Conservation (phyloP, 2,113 vertebrate species). For the Triplophysa dalaica region DNA sequence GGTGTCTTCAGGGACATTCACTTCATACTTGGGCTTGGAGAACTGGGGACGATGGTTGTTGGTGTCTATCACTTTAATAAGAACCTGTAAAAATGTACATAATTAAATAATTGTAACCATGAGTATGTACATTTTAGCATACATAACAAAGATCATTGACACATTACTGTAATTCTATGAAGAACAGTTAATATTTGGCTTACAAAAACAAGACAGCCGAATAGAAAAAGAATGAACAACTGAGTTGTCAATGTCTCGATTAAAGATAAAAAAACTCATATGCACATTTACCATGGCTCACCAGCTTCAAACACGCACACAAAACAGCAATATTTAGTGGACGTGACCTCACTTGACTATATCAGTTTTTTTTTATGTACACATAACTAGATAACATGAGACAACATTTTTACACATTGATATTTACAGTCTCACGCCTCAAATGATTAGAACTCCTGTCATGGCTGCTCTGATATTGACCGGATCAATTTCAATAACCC, state of each 20-base stretch:
- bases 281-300: neutral
- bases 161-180: neutral
- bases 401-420: no score
- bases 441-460: conserved; percentile 40
- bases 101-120: neutral
- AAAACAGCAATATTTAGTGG: no score
- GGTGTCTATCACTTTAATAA: conserved; percentile 94
- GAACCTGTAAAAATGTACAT: conserved; percentile 75
- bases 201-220: neutral
- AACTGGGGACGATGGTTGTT: conserved; percentile 97
- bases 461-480: conserved; percentile 32
- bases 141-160: neutral
- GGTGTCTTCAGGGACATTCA: conserved; percentile 86
- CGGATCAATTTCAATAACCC: conserved; percentile 53
- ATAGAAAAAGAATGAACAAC: neutral
- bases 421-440: neutral
- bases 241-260: neutral
- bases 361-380: no score
- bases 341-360: no score
- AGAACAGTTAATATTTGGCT: neutral
- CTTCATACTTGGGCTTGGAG: conserved; percentile 83
- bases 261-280: neutral
- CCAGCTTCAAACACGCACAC: neutral
- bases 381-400: no score
- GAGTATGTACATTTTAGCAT: neutral